Conservation (phyloP, 2,888 invertebrate species). For the Penaeus monodon region DNA sequence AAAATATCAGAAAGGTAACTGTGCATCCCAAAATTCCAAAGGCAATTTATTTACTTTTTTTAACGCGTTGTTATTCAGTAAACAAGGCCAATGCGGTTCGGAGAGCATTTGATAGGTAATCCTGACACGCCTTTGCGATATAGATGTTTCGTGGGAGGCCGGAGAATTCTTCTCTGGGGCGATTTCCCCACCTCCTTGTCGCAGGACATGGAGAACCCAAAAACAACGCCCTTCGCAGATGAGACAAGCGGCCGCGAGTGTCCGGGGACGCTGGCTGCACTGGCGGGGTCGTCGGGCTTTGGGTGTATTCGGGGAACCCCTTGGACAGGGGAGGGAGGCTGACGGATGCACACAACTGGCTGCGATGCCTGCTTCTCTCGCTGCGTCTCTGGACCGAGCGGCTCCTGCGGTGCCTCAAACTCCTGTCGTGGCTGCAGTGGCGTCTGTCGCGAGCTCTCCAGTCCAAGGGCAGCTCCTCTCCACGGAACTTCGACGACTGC, state of each 20-base stretch:
- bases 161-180: constrained; percentile 50
- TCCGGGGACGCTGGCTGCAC: constrained; percentile 17
- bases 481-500: no score
- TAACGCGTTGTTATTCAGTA: constrained; percentile 25
- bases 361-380: no score
- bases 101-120: constrained; percentile 56
- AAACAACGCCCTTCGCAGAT: constrained; percentile 59
- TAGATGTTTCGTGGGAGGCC: constrained; percentile 54
- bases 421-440: no score
- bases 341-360: constrained; percentile 30
- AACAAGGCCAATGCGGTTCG: constrained; percentile 49
- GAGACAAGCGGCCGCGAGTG: constrained; percentile 45
- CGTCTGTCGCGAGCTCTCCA: no score
- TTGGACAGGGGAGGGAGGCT: constrained; percentile 25
- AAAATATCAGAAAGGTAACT: no score
- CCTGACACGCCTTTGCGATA: constrained; percentile 59
- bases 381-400: no score
- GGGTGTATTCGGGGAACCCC: constrained; percentile 5
- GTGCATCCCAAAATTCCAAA: no score
- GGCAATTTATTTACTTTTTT: no score
- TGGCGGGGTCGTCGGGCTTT: background rate
- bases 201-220: constrained; percentile 55
- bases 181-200: constrained; percentile 56
- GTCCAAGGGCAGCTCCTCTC: no score
- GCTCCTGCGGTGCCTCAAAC: no score